Conservation (phyloP, 2,113 vertebrate genomes). For the Paramisgurnus dabryanus region DNA sequence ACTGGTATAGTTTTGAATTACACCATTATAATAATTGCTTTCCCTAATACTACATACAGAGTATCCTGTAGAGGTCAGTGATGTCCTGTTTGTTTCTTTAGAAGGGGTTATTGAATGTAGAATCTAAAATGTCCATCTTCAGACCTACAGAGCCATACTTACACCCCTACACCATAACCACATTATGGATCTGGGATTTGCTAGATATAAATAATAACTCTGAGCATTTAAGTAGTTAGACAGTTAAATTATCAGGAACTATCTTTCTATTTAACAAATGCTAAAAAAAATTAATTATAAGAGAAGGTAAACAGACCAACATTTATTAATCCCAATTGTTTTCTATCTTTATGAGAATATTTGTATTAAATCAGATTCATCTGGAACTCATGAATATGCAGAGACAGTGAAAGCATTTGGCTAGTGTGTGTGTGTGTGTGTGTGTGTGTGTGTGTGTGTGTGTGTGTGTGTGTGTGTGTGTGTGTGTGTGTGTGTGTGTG, state of each 20-base stretch:
- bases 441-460: too few species aligned
- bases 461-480: neutral
- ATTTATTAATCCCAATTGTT: neutral
- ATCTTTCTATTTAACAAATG: too few species aligned
- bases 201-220: too few species aligned
- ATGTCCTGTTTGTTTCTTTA: neutral
- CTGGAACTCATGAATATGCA: conserved; percentile 3
- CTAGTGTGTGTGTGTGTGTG: neutral
- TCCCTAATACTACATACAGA: neutral
- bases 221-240: too few species aligned
- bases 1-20: neutral
- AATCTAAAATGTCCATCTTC: neutral
- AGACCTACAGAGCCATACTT: neutral
- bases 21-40: neutral
- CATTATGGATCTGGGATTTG: neutral
- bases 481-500: neutral
- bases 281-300: too few species aligned
- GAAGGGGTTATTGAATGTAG: neutral
- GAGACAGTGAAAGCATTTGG: conserved; percentile 1
- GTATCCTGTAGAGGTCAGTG: conserved; percentile 8
- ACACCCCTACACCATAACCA: neutral
- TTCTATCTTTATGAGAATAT: neutral
- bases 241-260: too few species aligned
- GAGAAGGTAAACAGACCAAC: neutral
- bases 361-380: neutral